A percentile compares a stretch with the other conserved stretches of the same genome.
Conservation (phyloP, 2,113 vertebrate genomes). For the Tapirus terrestris region DNA sequence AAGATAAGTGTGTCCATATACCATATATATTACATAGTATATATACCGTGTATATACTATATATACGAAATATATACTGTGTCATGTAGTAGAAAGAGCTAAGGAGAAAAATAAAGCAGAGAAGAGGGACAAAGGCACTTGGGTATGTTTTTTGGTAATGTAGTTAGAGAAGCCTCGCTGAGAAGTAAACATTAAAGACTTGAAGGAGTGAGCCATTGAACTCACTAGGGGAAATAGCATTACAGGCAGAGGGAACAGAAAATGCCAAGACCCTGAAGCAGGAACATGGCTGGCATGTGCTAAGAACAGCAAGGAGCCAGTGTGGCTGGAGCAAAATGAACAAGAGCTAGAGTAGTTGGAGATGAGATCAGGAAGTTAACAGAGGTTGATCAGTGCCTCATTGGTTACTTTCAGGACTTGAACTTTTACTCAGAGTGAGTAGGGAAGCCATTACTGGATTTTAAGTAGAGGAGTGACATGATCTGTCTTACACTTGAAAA, state of each 20-base stretch:
- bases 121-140: not conserved
- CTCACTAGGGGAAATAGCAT: not conserved
- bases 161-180: not conserved
- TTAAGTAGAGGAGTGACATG: not conserved
- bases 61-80: not conserved
- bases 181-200: not conserved
- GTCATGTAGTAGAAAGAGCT: not conserved
- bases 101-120: not conserved
- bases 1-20: not conserved
- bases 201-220: not conserved
- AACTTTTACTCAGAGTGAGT: not conserved
- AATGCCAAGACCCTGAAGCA: not conserved
- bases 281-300: not conserved
- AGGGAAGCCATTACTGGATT: not conserved
- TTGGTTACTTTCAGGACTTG: slow-evolving; percentile 32
- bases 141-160: not conserved
- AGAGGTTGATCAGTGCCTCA: not conserved
- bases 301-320: not conserved
- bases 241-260: not conserved
- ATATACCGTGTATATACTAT: no score
- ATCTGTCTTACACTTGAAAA: not conserved
- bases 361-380: not conserved
- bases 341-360: not conserved
- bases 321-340: not conserved
- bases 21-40: no score